Evolutionary conservation across 2,113 vertebrate species (phyloP), one percentile per base, ranked within the genome.

Genomic region (Canis aureus): DNA sequence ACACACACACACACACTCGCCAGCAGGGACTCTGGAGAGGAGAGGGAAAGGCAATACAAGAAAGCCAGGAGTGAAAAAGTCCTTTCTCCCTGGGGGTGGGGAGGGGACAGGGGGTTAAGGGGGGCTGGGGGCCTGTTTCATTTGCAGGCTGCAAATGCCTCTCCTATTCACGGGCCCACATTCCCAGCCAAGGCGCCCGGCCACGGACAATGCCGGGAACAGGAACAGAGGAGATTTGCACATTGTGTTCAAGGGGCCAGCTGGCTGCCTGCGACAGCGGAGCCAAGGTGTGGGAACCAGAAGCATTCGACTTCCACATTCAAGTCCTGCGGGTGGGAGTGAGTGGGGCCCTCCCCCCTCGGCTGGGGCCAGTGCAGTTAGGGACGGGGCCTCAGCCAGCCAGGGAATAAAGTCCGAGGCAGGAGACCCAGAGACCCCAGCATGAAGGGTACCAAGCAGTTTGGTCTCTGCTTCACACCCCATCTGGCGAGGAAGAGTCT

Each of bases 241-340:
- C 85, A 98, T 97, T 2, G 98, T 98, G 98, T 98, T 99, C 98
- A 98, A 98, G 95, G 97, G 98, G 98, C 99, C 99, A 99, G 99
- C 99, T 99, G 99, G 98, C 98, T 0, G 93, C 98, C 98, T 97
- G 74, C 78, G 93, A 96, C 94, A 92, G 93, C 35, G 15, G 49
- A 96, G 98, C 98, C 98, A 98, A 99, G 97, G 98, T 98, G 96
- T 99, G 98, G 99, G 99, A 99, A 99, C 98, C 74, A 98, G 98
- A 98, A 98, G 93, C 66, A 0, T 66, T 94, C 27, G 49, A 91
- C 96, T 94, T 97, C 98, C 96, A 98, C 97, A 97, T 94, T 94
- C 89, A 25, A 92, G 90, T 81, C 59, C 86, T 66, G 95, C 0
- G 11, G 96, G 94, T 66, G 95, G 95, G 88, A 82, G 96, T 11